These are phyloP conservation scores for Macrosiphum euphorbiae DNA, from an alignment of 2,888 invertebrate genomes.

Conservation along the genomic window DNA sequence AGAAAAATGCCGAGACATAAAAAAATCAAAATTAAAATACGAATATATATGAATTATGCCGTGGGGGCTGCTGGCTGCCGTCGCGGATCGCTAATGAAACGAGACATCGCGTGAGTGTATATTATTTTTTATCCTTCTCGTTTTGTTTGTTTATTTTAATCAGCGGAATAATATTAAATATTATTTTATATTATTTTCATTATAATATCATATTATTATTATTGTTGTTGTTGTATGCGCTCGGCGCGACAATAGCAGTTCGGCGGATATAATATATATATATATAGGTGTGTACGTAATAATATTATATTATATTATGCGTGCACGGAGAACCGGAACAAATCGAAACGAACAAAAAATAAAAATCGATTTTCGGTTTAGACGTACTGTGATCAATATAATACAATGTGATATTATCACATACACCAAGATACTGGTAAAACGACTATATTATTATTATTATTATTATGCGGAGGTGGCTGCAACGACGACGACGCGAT, in stretches of 20 bases:
- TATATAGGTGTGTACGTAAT: background rate
- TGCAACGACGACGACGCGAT: background rate
- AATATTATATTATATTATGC: background rate
- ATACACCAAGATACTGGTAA: background rate
- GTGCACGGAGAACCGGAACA: background rate
- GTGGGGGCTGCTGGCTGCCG: background rate
- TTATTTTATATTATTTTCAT: background rate
- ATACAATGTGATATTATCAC: background rate
- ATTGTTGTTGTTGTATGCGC: background rate
- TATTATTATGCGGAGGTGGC: background rate
- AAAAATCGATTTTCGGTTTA: background rate
- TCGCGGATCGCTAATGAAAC: constrained; percentile 51
- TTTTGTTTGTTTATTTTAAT: constrained; percentile 60
- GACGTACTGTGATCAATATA: background rate
- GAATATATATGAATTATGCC: background rate
- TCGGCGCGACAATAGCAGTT: constrained; percentile 19
- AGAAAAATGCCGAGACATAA: background rate
- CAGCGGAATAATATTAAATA: constrained; percentile 25
- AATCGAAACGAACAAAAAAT: background rate
- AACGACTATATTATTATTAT: background rate
- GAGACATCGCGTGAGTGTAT: constrained; percentile 11
- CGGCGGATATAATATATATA: background rate
- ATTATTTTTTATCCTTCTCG: constrained; percentile 7
- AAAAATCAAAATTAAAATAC: background rate
- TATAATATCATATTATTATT: background rate